Evolutionary conservation across 2,797 vertebrate species (phyloP).

Genomic region (Gadopsis bispinosus): DNA sequence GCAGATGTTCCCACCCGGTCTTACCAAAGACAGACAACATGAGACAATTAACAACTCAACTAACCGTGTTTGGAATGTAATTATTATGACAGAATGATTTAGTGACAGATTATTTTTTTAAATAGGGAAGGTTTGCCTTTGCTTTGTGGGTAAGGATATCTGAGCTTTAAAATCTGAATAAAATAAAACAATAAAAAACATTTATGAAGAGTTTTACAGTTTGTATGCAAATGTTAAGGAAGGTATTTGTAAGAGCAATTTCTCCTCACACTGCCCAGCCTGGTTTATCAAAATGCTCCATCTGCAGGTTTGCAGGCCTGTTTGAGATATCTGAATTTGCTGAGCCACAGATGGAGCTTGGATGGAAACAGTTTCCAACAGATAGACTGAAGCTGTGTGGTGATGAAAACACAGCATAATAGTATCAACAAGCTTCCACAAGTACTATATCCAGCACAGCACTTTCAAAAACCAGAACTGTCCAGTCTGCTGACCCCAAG

Average conservation of each 20-base stretch:
- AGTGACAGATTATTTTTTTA: background rate
- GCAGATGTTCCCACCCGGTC: background rate
- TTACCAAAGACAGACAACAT: background rate
- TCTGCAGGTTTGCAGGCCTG: background rate
- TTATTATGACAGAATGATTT: background rate
- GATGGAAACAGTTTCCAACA: background rate
- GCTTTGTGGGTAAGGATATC: background rate
- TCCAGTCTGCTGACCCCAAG: background rate
- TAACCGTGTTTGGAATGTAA: background rate
- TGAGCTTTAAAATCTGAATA: background rate
- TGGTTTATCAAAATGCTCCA: slow-evolving; percentile 18
- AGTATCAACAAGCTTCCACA: background rate
- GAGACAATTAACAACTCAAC: background rate
- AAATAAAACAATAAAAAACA: background rate
- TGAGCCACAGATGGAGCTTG: slow-evolving; percentile 2
- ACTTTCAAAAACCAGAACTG: background rate
- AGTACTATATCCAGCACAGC: background rate
- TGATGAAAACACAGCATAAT: slow-evolving; percentile 1
- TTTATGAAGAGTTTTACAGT: background rate
- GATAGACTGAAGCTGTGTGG: background rate
- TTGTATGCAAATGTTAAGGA: background rate
- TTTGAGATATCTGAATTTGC: background rate
- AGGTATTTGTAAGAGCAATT: background rate
- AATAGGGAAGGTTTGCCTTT: background rate
- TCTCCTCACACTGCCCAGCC: background rate